Evolutionary conservation across 2,888 invertebrate species (phyloP).

Genomic region (Cephus rjabovi): DNA sequence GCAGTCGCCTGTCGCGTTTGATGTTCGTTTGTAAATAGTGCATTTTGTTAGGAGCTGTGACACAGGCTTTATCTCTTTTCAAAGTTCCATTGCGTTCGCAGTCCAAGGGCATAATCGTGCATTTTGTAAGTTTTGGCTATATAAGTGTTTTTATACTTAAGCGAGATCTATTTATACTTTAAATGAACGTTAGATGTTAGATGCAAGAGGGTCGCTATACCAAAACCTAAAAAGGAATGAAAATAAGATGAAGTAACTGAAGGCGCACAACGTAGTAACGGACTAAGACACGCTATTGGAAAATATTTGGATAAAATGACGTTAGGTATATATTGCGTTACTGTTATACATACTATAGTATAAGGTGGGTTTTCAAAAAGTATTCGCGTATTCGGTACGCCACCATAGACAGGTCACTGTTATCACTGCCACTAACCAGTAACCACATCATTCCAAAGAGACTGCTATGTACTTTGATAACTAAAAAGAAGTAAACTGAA

Average conservation of each 20-base stretch:
- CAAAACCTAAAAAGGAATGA: slow-evolving; percentile 25
- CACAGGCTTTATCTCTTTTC: neutral
- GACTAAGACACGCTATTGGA: slow-evolving; percentile 33
- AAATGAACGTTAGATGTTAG: slow-evolving; percentile 47
- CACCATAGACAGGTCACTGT: neutral
- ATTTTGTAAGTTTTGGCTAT: neutral
- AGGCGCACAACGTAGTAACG: slow-evolving; percentile 29
- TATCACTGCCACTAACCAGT: neutral
- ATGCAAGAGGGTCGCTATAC: slow-evolving; percentile 38
- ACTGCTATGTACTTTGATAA: neutral
- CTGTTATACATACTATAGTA: slow-evolving; percentile 26
- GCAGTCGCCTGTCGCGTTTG: neutral
- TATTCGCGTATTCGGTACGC: slow-evolving; percentile 1
- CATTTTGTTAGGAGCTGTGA: slow-evolving; percentile 1
- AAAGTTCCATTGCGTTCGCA: neutral
- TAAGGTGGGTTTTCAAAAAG: neutral
- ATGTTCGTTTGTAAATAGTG: neutral
- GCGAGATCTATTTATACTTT: slow-evolving; percentile 14
- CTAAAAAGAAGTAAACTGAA: neutral
- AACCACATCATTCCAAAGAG: neutral
- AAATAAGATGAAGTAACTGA: neutral
- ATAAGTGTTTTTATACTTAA: slow-evolving; percentile 3
- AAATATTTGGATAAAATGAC: slow-evolving; percentile 33
- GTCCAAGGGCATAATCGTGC: slow-evolving; percentile 1
- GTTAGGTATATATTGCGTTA: slow-evolving; percentile 25